phyloP scores from a whole-genome alignment of 1,140 invertebrate genomes.

The Trinorchestia longiramus region DNA sequence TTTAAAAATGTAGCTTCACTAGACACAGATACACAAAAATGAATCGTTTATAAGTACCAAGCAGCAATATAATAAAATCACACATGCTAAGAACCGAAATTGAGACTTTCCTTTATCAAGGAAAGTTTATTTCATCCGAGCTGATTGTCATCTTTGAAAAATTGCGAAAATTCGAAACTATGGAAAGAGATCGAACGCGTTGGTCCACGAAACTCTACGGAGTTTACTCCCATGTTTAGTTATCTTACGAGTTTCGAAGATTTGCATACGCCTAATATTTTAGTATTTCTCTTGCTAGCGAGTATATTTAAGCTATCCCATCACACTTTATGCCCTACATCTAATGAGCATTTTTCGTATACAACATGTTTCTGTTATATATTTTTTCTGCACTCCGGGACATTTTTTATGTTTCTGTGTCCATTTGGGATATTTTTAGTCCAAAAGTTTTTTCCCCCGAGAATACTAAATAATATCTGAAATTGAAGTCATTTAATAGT shows the following conservation, averaged over 20 bases:
- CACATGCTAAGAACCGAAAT: background rate
- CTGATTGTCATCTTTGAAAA: background rate
- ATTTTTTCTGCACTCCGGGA: background rate
- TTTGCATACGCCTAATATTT: background rate
- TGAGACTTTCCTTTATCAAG: background rate
- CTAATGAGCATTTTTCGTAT: background rate
- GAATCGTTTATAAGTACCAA: background rate
- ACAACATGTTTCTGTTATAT: background rate
- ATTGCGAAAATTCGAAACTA: background rate
- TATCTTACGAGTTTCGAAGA: background rate
- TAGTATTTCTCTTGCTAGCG: background rate
- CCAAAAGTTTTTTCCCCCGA: too few species aligned
- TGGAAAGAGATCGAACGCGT: background rate
- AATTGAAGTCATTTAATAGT: too few species aligned
- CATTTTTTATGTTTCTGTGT: background rate
- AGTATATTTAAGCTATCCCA: background rate
- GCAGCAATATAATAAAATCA: background rate
- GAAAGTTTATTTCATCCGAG: background rate
- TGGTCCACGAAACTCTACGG: background rate
- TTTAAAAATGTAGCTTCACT: background rate
- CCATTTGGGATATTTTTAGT: background rate
- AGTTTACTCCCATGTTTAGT: background rate
- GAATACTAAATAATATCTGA: too few species aligned
- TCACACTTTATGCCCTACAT: background rate
- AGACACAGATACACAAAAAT: background rate